These are phyloP conservation scores for Daubentonia madagascariensis DNA, from an alignment of 2,113 vertebrate species.

Conservation along the genomic window DNA sequence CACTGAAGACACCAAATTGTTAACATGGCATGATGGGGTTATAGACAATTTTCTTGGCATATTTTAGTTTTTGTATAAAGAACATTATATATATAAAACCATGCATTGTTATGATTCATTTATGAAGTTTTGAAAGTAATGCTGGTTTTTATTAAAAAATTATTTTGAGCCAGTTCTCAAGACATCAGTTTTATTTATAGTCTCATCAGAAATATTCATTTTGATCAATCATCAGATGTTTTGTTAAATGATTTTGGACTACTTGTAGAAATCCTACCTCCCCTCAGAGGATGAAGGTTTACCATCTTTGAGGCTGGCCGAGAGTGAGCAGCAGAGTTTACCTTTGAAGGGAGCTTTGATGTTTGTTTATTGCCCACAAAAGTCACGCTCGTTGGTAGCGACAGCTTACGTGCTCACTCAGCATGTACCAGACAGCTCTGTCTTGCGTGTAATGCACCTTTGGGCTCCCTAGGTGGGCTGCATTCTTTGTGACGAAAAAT, in stretches of 20 bases:
- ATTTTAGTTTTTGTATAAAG: not conserved
- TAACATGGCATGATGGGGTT: rapidly evolving
- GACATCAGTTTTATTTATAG: not conserved
- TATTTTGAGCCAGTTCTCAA: not conserved
- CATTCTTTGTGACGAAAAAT: not conserved
- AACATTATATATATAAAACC: not conserved
- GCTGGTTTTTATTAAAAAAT: not conserved
- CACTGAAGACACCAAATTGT: not conserved
- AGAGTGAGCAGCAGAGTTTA: not conserved
- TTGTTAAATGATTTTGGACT: not conserved
- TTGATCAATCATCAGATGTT: not conserved
- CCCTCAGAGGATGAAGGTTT: not conserved
- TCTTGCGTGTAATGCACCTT: rapidly evolving
- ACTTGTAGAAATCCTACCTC: rapidly evolving
- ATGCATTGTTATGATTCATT: not conserved
- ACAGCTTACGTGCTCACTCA: rapidly evolving
- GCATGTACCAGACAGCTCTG: rapidly evolving
- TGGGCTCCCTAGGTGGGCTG: rapidly evolving
- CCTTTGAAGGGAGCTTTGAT: not conserved
- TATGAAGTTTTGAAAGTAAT: not conserved
- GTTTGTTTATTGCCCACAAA: not conserved
- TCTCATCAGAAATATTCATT: not conserved
- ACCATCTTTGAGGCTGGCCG: rapidly evolving
- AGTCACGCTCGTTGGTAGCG: not conserved
- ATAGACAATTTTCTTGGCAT: not conserved